Percentiles rank a stretch among this genome's conserved stretches.
phyloP scores from a whole-genome alignment of 1,140 invertebrate species.

The Hycleus phaleratus region DNA sequence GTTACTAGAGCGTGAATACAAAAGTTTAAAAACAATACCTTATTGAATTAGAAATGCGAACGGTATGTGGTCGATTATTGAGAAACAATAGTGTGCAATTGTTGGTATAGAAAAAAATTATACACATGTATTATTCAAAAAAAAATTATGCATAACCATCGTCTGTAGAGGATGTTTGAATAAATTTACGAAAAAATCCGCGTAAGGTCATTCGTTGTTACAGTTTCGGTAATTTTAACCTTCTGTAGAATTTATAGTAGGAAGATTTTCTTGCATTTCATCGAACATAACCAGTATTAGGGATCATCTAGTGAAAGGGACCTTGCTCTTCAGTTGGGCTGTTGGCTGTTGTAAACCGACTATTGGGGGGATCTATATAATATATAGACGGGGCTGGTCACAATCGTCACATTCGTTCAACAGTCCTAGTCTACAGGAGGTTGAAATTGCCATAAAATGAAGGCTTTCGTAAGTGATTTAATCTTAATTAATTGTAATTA shows the following conservation, averaged over 20 bases:
- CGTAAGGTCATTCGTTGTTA: background rate
- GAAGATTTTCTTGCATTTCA: background rate
- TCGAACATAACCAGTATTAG: slow-evolving; percentile 1
- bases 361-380: slow-evolving; percentile 36
- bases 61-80: too few relatives aligned
- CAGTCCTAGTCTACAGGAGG: slow-evolving; percentile 39
- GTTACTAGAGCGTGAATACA: too few relatives aligned
- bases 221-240: background rate
- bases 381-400: slow-evolving; percentile 21
- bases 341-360: slow-evolving; percentile 1
- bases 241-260: background rate
- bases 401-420: slow-evolving; percentile 28
- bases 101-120: too few relatives aligned
- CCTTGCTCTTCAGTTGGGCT: slow-evolving; percentile 37
- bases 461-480: slow-evolving; percentile 34
- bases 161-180: background rate
- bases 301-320: slow-evolving; percentile 35
- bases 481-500: background rate
- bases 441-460: slow-evolving; percentile 31
- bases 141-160: background rate
- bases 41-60: too few relatives aligned
- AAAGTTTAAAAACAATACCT: too few relatives aligned
- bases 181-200: background rate
- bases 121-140: slow-evolving; percentile 1
- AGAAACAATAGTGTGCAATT: too few relatives aligned